Conservation (phyloP, 2,888 invertebrate genomes). For the Patella caerulea region DNA sequence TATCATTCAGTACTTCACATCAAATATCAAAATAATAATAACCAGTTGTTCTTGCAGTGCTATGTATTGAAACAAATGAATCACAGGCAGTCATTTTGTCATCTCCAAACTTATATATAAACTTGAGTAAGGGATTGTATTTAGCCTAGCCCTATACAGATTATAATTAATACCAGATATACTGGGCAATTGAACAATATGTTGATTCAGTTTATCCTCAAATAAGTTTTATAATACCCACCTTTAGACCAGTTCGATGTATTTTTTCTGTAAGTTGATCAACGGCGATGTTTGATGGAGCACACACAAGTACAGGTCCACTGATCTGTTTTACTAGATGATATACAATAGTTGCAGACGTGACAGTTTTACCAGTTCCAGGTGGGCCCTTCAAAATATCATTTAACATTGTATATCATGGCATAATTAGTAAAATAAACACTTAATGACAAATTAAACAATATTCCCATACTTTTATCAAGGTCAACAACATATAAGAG, state of each 20-base stretch:
- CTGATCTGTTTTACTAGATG: constrained; percentile 95
- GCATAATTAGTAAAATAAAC: background rate
- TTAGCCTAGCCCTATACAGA: no score
- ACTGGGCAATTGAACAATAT: no score
- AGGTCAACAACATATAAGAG: background rate
- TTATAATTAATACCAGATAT: no score
- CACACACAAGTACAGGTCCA: constrained; percentile 93
- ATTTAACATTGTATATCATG: background rate
- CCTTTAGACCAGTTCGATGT: constrained; percentile 94
- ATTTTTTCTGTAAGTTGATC: constrained; percentile 99
- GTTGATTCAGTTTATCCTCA: background rate
- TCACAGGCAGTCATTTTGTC: no score
- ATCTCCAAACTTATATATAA: no score
- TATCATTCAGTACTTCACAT: no score
- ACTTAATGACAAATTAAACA: background rate
- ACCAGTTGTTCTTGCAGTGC: background rate
- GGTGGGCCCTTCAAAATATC: constrained; percentile 79
- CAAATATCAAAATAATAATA: no score
- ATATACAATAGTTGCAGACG: constrained; percentile 98
- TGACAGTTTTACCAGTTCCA: constrained; percentile 98
- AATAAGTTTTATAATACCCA: constrained; percentile 39
- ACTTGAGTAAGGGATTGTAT: no score
- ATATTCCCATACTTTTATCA: background rate
- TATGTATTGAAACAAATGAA: no score
- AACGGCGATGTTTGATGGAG: constrained; percentile 98